Conservation (phyloP, 2,113 vertebrate species). For the Elephantulus edwardii region DNA sequence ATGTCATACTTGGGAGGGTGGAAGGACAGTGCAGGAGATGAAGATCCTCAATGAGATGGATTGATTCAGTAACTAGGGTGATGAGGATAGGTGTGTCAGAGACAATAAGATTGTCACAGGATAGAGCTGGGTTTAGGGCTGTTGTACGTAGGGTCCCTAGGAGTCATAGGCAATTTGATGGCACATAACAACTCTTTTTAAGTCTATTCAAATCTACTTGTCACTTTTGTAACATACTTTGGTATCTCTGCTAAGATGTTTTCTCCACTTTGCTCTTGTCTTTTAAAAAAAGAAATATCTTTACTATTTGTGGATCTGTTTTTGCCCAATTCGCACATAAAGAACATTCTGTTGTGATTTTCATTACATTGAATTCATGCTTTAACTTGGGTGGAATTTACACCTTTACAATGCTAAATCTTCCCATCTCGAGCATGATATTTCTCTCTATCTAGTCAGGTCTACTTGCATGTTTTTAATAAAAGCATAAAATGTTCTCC, state of each 20-base stretch:
- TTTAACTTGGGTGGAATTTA: neutral
- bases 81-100: too few species aligned
- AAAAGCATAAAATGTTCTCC: neutral
- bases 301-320: neutral
- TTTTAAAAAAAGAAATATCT: conserved; percentile 26
- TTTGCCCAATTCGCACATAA: neutral
- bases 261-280: neutral
- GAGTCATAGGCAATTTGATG: too few species aligned
- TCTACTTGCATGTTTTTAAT: conserved; percentile 25
- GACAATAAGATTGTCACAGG: too few species aligned
- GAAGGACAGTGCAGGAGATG: too few species aligned
- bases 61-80: too few species aligned
- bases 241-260: neutral
- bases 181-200: too few species aligned
- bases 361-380: neutral
- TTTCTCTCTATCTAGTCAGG: neutral
- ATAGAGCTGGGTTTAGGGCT: too few species aligned
- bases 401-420: conserved; percentile 16
- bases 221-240: neutral
- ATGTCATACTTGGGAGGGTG: too few species aligned
- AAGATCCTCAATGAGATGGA: too few species aligned
- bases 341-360: neutral
- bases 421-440: neutral
- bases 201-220: neutral
- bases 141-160: too few species aligned